Evolutionary conservation across 2,888 invertebrate species (phyloP).

Genomic region (Belgica antarctica): DNA sequence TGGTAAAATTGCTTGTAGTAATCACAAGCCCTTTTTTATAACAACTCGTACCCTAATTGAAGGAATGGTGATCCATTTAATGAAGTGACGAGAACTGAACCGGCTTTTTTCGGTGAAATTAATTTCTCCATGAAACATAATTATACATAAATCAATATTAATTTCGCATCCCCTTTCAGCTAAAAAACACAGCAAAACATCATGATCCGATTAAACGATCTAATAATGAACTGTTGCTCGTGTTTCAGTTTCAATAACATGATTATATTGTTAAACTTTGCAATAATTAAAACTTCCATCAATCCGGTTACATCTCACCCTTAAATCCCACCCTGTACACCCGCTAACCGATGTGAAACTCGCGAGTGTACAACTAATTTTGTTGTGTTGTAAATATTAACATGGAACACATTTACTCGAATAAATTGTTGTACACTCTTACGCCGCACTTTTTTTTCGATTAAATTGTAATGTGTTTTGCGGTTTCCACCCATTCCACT

Average conservation of each 20-base stretch:
- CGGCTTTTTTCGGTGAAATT: no score
- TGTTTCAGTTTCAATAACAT: constrained; percentile 43
- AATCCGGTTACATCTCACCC: not conserved
- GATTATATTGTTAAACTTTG: constrained; percentile 42
- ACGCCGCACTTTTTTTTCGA: constrained; percentile 29
- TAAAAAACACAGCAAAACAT: constrained; percentile 15
- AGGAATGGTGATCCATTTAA: no score
- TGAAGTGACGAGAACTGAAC: no score
- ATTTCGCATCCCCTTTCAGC: no score
- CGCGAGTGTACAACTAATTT: constrained; percentile 27
- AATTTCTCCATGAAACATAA: no score
- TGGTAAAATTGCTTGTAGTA: no score
- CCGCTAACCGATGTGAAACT: not conserved
- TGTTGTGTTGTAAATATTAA: constrained; percentile 31
- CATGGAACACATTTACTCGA: constrained; percentile 20
- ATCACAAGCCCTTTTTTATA: no score
- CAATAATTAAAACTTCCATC: constrained; percentile 30
- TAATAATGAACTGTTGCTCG: constrained; percentile 42
- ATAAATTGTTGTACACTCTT: constrained; percentile 6
- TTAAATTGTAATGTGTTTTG: constrained; percentile 43
- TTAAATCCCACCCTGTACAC: not conserved
- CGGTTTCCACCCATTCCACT: constrained; percentile 20
- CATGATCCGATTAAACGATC: constrained; percentile 37
- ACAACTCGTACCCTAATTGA: no score
- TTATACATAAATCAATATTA: no score